A percentile compares a stretch with the other conserved stretches of the same genome.
These are phyloP conservation scores for Zygaena filipendulae DNA, from an alignment of 2,888 invertebrate species.

Conservation along the genomic window DNA sequence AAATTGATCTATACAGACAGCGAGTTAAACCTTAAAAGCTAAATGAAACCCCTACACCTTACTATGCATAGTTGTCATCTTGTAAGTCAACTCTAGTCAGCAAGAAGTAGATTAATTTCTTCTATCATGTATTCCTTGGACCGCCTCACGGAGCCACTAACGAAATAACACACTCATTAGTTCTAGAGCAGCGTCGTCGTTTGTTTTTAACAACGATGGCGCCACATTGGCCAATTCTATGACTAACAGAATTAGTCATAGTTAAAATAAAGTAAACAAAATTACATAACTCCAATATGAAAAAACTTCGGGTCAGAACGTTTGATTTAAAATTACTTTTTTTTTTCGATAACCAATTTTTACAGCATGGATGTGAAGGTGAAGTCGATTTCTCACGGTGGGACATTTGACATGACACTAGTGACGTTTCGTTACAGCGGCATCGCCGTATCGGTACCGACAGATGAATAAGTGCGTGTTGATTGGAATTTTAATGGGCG, in stretches of 20 bases:
- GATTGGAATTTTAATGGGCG: constrained; percentile 64
- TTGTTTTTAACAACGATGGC: constrained; percentile 47
- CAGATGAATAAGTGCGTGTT: constrained; percentile 64
- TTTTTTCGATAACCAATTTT: no score
- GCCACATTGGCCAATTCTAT: constrained; percentile 43
- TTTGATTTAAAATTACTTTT: no score
- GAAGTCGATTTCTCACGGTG: no score
- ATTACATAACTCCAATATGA: no score
- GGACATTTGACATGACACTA: constrained; percentile 37
- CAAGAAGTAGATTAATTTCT: constrained; percentile 33
- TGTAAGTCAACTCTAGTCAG: constrained; percentile 11
- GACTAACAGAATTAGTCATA: constrained; percentile 60
- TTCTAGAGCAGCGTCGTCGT: constrained; percentile 54
- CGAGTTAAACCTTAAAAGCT: no score
- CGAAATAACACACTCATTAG: constrained; percentile 62
- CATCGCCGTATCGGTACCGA: no score
- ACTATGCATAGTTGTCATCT: no score
- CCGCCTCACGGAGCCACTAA: constrained; percentile 57
- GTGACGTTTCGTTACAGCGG: constrained; percentile 24
- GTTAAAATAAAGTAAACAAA: no score
- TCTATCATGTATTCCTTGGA: constrained; percentile 24
- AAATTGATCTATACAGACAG: no score
- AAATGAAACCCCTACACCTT: no score
- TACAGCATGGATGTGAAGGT: no score
- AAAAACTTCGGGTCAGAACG: no score